Evolutionary conservation across 1,140 invertebrate species (phyloP), one percentile per base, ranked within the genome.

Genomic region (Aphelinus atriplicis): DNA sequence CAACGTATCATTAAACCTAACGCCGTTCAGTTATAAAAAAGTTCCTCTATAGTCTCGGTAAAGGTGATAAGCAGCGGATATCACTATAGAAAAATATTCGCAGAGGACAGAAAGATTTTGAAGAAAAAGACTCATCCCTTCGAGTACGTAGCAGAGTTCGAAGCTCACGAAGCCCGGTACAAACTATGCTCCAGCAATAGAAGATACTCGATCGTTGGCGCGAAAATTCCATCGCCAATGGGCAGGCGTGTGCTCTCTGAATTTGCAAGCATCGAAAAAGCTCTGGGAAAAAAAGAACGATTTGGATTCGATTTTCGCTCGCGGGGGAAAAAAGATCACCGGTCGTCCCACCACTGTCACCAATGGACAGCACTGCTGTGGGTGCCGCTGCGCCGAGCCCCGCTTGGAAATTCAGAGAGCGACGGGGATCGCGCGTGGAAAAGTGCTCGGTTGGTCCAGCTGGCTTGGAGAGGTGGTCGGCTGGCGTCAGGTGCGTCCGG

Each of bases 111-210:
- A n/a, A 65, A 43, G 51, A 53, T 53, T 6, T 9, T 56, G 10
- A 50, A 3, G 65, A 43, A 9, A 48, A 73, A 58, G 71, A 73
- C 63, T 65, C 71, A 66, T 73, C 71, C 71, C 63, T 73, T 73
- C 43, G 63, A 66, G 4, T 53, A 45, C 60, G 10, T 53, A 9
- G 48, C 69, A 9, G 63, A 61, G 50, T 55, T 42, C 50, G 58
- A 63, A 63, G 51, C 51, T 53, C 4, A 70, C 47, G 58, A 61
- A 70, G 58, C 26, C 42, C 45, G 55, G 58, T 2, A 56, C 7
- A 58, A 60, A 45, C 4, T 58, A 58, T 3, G 67, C 3, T 5
- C 26, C 6, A 69, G 56, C 45, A 6, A 71, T 60, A 60, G 9
- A 61, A 51, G 10, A 7, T 70, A 26, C 48, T 50, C 4, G 26